Evolutionary conservation across 2,797 vertebrate genomes (phyloP).

Genomic region (Adelosebastes latens): DNA sequence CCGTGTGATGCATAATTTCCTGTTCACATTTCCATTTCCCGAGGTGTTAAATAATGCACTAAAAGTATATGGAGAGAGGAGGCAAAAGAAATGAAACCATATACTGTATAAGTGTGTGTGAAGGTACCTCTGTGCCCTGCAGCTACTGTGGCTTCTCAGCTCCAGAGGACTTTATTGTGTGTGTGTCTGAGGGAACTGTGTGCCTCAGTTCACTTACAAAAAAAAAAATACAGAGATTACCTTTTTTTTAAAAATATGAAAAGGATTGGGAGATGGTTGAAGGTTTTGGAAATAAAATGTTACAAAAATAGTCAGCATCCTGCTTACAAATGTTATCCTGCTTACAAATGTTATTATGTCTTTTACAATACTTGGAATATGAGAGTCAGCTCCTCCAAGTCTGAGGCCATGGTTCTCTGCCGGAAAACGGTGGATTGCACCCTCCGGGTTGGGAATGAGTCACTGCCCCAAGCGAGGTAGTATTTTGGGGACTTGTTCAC

Average conservation of each 20-base stretch:
- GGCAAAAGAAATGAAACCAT: constrained; percentile 25
- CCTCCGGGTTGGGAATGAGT: no score
- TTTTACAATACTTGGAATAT: background rate
- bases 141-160: background rate
- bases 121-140: background rate
- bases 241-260: background rate
- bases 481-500: no score
- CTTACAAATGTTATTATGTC: background rate
- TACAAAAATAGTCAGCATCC: background rate
- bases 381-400: background rate
- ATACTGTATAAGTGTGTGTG: background rate
- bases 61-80: constrained; percentile 48
- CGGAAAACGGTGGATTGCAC: accelerated
- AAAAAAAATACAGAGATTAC: background rate
- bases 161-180: background rate
- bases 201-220: background rate
- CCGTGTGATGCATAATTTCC: constrained; percentile 54
- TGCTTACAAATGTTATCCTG: background rate
- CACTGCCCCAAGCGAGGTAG: no score
- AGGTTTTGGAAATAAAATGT: background rate
- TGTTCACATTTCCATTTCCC: constrained; percentile 54
- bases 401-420: background rate
- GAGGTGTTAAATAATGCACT: constrained; percentile 61
- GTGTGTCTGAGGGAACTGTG: background rate
- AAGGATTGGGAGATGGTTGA: background rate